phyloP scores from a whole-genome alignment of 2,113 vertebrate species.

The mouse (Mus musculus) region DNA sequence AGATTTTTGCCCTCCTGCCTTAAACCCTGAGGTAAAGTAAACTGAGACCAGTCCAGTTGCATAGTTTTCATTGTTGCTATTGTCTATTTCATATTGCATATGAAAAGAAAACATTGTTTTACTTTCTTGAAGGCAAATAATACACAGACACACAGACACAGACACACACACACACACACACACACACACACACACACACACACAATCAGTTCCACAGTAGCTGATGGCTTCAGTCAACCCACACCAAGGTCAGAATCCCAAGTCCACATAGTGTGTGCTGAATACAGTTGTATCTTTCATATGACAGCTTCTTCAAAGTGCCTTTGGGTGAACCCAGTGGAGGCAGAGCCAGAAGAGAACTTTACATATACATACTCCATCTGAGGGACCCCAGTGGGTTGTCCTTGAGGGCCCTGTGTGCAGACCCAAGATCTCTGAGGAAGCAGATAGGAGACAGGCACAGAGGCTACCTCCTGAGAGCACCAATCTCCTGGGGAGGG shows the following conservation, averaged over 20 bases:
- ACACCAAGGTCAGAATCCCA: background rate
- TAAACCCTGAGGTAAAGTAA: background rate
- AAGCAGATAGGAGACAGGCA: background rate
- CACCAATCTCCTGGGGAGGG: too few species aligned
- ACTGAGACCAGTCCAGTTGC: background rate
- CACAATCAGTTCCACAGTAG: background rate
- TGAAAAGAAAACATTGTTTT: constrained; percentile 36
- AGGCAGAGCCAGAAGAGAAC: background rate
- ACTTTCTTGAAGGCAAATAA: constrained; percentile 45
- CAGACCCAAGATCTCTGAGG: background rate
- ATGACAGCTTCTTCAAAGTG: fast-evolving
- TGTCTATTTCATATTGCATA: background rate
- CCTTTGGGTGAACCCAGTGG: background rate
- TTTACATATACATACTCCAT: background rate
- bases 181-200: background rate
- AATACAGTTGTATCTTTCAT: background rate
- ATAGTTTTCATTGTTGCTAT: constrained; percentile 43
- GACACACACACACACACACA: background rate
- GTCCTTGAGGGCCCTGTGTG: background rate
- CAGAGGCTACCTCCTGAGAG: fast-evolving
- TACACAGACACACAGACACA: too few species aligned
- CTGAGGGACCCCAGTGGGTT: fast-evolving
- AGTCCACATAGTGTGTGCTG: background rate
- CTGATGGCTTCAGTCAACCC: constrained; percentile 30
- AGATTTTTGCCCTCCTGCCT: background rate